Base-by-base conservation (phyloP, 2,797 vertebrate genomes). In the Leuciscus waleckii region DNA sequence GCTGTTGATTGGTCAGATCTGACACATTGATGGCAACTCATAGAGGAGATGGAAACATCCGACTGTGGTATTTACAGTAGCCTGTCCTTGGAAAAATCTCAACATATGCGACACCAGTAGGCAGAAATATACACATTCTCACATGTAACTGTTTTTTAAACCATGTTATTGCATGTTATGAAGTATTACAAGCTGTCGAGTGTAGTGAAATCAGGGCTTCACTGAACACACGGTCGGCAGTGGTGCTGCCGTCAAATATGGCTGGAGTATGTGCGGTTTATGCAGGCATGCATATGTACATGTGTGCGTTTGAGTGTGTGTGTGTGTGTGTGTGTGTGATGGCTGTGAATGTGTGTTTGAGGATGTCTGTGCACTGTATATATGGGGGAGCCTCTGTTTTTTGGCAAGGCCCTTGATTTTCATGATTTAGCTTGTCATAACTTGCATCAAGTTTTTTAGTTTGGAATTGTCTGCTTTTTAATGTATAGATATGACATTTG, bases 371-470 rank as follows among this genome's bases (percentile, higher is more conserved):
- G 82, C 85, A 84, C 87, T 74, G 81, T 81, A 70, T 86, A 88
- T 84, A 87, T 79, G 86, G 88, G 89, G 75, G 35, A 68, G 54
- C 46, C 39, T 73, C 63, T 80, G 51, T 73, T 84, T 58, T 85
- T 76, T 95, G 93, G 94, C 95, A 92, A 95, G 94, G 94, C 94
- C 95, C 94, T 94, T 93, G 93, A 94, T 95, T 92, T 97, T 94
- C 95, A 96, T 95, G 92, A 95, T 95, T 96, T 97, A 93, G 93
- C 94, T 97, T 96, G 95, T 97, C 97, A 98, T 98, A 97, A 99
- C 98, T 99, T 99, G 98, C 98, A 99, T 99, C 98, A 99, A 99
- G 98, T 99, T 99, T 95, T 98, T 97, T 98, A 77, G 81, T 85
- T 87, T 74, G 69, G 95, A 96, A 94, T 94, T 95, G 85, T 90